Base-by-base conservation (phyloP, 2,888 invertebrate genomes). In the Rambutsinella grinnellia region DNA sequence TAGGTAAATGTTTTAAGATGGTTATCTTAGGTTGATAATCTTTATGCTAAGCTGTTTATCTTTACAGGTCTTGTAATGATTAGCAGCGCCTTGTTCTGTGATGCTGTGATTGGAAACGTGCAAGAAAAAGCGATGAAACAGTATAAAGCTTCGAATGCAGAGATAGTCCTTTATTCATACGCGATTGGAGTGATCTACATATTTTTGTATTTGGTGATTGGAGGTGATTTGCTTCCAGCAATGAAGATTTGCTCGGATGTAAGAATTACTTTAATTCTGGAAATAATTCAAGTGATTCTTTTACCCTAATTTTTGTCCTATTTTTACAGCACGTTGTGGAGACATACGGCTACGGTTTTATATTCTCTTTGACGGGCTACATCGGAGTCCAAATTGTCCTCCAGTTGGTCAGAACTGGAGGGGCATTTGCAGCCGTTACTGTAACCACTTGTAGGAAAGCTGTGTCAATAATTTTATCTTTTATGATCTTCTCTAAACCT, bases 101-200 rank as follows among this genome's bases (percentile, higher is more conserved):
- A 99, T 87, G 98, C 98, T 0, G 90, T 94, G 10, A 97, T 99
- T 81, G 98, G 98, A 21, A 99, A 99, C 88, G 93, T 97, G 0
- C 98, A 99, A 87, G 98, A 99, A 86, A 97, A 97, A 86, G 92
- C 93, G 0, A 96, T 99, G 93, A 94, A 93, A 84, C 90, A 91
- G 78, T 90, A 92, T 85, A 90, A 91, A 79, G 95, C 95, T 0
- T 89, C 93, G 0, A 97, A 95, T 87, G 93, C 94, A 80, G 97
- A 98, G 89, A 93, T 98, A 58, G 96, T 96, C 0, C 89, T 95
- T 66, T 97, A 95, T 86, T 97, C 97, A 0, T 98, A 97, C 87
- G 91, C 92, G 0, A 90, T 98, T 82, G 98, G 95, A 3, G 94
- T 94, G 85, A 82, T 92, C 0, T 97, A 96, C 87, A 89, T 98